These are phyloP conservation scores for Gymnobelideus leadbeateri DNA, from an alignment of 2,113 vertebrate genomes.

Conservation along the genomic window DNA sequence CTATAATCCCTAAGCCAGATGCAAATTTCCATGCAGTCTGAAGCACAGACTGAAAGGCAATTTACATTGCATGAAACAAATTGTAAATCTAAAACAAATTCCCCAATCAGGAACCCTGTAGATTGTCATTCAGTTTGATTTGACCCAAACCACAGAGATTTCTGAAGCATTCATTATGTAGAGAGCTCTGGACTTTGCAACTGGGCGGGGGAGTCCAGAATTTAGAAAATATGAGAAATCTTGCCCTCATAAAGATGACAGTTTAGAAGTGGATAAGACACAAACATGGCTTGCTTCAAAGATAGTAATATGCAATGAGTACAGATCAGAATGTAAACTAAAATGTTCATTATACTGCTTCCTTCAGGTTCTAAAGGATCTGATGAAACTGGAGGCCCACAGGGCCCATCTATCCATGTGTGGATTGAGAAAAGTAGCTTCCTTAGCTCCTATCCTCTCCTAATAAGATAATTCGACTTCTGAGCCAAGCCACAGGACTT, in stretches of 20 bases:
- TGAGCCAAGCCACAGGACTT: background rate
- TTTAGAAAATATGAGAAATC: background rate
- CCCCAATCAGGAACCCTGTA: background rate
- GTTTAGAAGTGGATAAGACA: background rate
- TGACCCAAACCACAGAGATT: background rate
- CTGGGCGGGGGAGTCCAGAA: background rate
- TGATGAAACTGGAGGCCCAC: background rate
- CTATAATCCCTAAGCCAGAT: background rate
- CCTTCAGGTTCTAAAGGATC: background rate
- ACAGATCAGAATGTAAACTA: background rate
- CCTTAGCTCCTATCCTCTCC: background rate
- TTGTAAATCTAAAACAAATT: background rate
- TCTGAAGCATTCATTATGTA: background rate
- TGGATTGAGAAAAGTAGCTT: background rate
- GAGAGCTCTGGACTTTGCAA: background rate
- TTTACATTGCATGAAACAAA: background rate
- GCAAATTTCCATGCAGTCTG: background rate
- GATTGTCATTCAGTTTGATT: background rate
- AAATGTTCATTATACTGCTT: background rate
- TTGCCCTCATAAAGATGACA: background rate
- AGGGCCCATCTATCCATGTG: background rate
- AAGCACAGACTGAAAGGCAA: background rate
- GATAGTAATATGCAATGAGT: background rate
- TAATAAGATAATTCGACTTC: background rate
- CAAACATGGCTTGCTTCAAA: background rate